phyloP scores from a whole-genome alignment of 2,888 invertebrate species.

The Silvanus unidentatus region DNA sequence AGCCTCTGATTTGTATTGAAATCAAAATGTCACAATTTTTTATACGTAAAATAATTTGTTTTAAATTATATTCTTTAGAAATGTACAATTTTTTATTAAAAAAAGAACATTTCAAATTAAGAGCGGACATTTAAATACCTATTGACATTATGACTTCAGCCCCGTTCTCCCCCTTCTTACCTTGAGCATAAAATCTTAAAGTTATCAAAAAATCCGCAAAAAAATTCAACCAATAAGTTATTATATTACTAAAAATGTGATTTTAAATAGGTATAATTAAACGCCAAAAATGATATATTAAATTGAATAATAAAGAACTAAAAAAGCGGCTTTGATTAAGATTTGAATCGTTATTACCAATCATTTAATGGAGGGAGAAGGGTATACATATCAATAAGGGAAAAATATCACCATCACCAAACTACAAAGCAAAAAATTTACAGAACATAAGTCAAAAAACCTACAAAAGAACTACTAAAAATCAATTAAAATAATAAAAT shows the following conservation, averaged over 20 bases:
- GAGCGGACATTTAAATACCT: conserved; percentile 8
- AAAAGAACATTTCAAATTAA: conserved; percentile 5
- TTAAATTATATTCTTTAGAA: too few species aligned
- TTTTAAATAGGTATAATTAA: neutral
- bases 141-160: conserved; percentile 40
- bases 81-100: neutral
- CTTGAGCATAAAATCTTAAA: conserved; percentile 27
- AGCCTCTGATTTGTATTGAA: conserved; percentile 38
- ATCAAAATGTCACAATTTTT: conserved; percentile 34
- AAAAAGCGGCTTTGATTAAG: too few species aligned
- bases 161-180: conserved; percentile 46
- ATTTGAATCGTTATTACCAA: too few species aligned
- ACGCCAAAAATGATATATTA: neutral
- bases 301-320: too few species aligned
- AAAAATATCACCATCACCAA: conserved; percentile 26
- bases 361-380: conserved; percentile 23
- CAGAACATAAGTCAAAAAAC: too few species aligned
- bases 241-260: neutral
- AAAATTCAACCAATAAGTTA: neutral
- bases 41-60: neutral
- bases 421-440: conserved; percentile 28
- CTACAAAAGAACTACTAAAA: neutral
- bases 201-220: neutral
- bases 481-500: conserved; percentile 23
- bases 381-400: conserved; percentile 19